phyloP scores from a whole-genome alignment of 1,140 invertebrate species.

The Brachionus paranguensis region DNA sequence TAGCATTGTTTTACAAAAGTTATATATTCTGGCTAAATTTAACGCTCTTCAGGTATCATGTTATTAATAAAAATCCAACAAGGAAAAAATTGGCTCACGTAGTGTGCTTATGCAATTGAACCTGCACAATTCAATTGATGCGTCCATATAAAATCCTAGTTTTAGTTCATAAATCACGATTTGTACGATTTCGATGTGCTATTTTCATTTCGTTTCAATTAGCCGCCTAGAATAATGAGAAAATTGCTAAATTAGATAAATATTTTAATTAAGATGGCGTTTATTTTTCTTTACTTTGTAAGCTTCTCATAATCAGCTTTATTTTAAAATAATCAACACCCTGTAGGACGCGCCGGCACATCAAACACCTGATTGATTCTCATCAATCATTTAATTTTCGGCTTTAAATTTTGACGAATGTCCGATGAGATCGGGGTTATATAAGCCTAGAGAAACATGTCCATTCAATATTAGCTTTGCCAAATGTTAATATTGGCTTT shows the following conservation, averaged over 20 bases:
- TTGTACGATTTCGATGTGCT: neutral
- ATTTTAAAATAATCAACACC: neutral
- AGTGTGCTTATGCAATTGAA: neutral
- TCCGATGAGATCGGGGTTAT: neutral
- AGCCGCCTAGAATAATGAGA: neutral
- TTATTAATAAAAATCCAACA: neutral
- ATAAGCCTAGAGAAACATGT: neutral
- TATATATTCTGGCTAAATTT: neutral
- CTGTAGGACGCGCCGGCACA: neutral
- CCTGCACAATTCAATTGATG: neutral
- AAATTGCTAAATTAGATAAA: neutral
- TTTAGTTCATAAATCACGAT: neutral
- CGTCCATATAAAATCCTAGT: neutral
- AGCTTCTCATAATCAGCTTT: neutral
- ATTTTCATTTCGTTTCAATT: neutral
- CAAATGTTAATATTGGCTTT: neutral
- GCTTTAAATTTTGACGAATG: neutral
- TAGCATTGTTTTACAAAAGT: neutral
- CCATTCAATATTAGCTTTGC: neutral
- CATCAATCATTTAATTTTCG: neutral
- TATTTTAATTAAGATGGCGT: neutral
- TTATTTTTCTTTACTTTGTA: neutral
- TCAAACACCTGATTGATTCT: neutral
- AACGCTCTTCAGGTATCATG: neutral
- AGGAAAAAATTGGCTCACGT: neutral